phyloP scores from a whole-genome alignment of 2,888 invertebrate species.

The Phragmatobia fuliginosa region DNA sequence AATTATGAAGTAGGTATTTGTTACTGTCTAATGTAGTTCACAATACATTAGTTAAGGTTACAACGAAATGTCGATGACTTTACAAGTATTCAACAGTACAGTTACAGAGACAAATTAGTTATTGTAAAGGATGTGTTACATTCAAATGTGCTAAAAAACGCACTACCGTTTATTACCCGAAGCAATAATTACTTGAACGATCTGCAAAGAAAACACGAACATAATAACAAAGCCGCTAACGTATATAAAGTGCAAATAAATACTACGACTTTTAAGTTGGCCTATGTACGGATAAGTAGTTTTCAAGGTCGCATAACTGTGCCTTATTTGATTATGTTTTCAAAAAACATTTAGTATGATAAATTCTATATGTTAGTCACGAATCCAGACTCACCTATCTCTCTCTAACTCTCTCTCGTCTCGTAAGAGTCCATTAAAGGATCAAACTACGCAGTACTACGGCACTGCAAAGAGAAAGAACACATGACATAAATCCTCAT shows the following conservation, averaged over 20 bases:
- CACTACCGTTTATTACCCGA: background rate
- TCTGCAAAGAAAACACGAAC: background rate
- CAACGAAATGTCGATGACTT: background rate
- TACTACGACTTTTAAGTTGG: background rate
- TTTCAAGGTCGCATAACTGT: slow-evolving; percentile 4
- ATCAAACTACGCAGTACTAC: no score
- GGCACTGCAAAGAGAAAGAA: no score
- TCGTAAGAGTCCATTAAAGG: no score
- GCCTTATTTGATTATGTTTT: background rate
- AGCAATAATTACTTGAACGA: background rate
- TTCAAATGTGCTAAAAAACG: background rate
- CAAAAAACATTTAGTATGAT: no score
- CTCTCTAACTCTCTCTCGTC: no score
- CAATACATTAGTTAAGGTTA: background rate
- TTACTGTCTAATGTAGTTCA: background rate
- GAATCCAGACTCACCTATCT: no score
- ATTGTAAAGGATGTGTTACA: background rate
- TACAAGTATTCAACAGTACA: background rate
- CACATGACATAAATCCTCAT: no score
- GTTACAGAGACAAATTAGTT: background rate
- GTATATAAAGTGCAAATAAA: background rate
- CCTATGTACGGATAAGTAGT: background rate
- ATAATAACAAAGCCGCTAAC: background rate
- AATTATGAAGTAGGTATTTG: background rate
- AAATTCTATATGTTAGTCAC: no score